These are phyloP conservation scores for Mustelus asterias DNA, from an alignment of 2,113 vertebrate genomes.

Conservation along the genomic window DNA sequence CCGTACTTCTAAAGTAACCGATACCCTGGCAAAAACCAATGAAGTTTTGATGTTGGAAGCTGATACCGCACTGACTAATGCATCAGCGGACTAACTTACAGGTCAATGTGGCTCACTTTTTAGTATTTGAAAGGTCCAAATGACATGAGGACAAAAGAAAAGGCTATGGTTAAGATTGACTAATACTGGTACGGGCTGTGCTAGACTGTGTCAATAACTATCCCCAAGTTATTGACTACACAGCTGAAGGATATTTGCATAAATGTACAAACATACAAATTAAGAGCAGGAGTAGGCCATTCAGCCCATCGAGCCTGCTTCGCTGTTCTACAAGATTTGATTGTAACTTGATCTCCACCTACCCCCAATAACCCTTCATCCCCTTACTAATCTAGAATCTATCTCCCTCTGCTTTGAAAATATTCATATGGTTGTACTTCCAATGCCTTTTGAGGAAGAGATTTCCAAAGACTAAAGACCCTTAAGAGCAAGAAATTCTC, in stretches of 20 bases:
- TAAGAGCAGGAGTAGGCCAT: too few species aligned
- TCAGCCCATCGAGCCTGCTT: too few species aligned
- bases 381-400: too few species aligned
- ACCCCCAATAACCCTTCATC: too few species aligned
- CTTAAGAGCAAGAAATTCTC: too few species aligned
- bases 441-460: too few species aligned
- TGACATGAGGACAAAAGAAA: not conserved
- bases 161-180: not conserved
- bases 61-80: not conserved
- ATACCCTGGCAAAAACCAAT: not conserved
- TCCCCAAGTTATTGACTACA: not conserved
- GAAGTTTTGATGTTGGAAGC: not conserved
- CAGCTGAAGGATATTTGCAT: not conserved
- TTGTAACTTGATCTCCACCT: too few species aligned
- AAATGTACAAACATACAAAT: not conserved
- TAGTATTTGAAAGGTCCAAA: not conserved
- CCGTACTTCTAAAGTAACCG: not conserved
- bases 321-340: too few species aligned
- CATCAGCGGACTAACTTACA: not conserved
- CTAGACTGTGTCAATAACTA: not conserved
- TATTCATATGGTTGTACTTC: too few species aligned
- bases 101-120: not conserved
- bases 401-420: too few species aligned
- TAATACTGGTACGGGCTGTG: not conserved
- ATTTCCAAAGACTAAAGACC: too few species aligned